These are phyloP conservation scores for Tretioscincus oriximinensis DNA, from an alignment of 2,113 vertebrate species.

Conservation along the genomic window DNA sequence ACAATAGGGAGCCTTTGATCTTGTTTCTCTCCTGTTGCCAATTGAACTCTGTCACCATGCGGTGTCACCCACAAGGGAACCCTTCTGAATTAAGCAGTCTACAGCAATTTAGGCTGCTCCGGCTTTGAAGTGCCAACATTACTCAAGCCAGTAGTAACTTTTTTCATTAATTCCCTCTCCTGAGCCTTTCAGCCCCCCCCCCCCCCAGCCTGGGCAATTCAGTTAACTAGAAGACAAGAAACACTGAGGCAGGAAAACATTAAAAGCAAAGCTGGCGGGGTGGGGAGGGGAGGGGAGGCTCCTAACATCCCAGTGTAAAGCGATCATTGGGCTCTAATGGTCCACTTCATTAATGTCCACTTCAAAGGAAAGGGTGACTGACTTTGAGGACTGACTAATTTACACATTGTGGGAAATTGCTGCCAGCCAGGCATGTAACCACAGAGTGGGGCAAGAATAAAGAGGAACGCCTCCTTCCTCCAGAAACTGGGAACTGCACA, in stretches of 20 bases:
- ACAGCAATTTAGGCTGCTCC: slow-evolving; percentile 89
- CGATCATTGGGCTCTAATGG: slow-evolving; percentile 84
- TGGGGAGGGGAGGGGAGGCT: slow-evolving; percentile 55
- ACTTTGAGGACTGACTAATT: slow-evolving; percentile 95
- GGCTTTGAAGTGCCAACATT: slow-evolving; percentile 94
- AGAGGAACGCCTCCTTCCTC: slow-evolving; percentile 83
- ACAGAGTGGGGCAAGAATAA: slow-evolving; percentile 80
- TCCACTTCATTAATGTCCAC: slow-evolving; percentile 92
- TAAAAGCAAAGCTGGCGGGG: slow-evolving; percentile 76
- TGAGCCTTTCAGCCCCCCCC: slow-evolving; percentile 80
- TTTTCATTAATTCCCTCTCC: slow-evolving; percentile 75
- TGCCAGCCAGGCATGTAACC: slow-evolving; percentile 89
- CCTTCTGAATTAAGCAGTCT: slow-evolving; percentile 96
- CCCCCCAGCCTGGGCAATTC: slow-evolving; percentile 78
- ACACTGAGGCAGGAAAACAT: slow-evolving; percentile 78
- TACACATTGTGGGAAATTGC: slow-evolving; percentile 98
- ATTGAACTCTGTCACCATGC: slow-evolving; percentile 95
- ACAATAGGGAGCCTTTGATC: slow-evolving; percentile 96
- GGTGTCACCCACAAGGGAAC: slow-evolving; percentile 90
- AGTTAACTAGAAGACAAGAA: slow-evolving; percentile 84
- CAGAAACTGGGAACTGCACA: slow-evolving; percentile 71
- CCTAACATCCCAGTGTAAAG: slow-evolving; percentile 81
- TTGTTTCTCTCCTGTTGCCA: slow-evolving; percentile 87
- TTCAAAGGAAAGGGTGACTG: slow-evolving; percentile 92
- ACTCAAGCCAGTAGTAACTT: slow-evolving; percentile 79